Evolutionary conservation across 2,797 vertebrate species (phyloP).

Genomic region (Rhynchonycteris naso): DNA sequence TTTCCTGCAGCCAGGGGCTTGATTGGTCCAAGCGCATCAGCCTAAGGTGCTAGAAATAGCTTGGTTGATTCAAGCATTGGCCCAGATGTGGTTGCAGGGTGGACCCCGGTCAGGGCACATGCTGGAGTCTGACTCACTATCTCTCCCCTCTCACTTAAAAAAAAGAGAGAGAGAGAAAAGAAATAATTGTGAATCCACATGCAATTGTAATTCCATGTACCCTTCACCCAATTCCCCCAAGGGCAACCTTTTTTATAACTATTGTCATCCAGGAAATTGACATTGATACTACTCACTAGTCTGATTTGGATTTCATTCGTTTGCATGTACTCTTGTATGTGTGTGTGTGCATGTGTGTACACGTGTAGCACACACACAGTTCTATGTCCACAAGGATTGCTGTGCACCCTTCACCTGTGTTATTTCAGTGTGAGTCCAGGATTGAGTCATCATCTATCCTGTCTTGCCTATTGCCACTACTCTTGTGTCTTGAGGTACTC

Average conservation of each 20-base stretch:
- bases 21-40: too few species aligned
- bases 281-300: fast-evolving
- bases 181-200: not conserved
- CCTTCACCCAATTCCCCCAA: not conserved
- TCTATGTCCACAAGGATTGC: not conserved
- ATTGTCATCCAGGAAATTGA: not conserved
- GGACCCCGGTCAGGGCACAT: too few species aligned
- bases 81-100: too few species aligned
- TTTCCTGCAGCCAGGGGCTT: too few species aligned
- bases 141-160: too few species aligned
- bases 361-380: too few species aligned
- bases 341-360: not conserved
- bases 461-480: not conserved
- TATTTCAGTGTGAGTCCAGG: not conserved
- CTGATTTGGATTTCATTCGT: not conserved
- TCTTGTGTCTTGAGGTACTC: not conserved
- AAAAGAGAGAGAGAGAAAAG: not conserved
- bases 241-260: not conserved
- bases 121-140: too few species aligned
- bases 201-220: fast-evolving
- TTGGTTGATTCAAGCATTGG: too few species aligned
- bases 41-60: too few species aligned
- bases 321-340: fast-evolving
- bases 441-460: not conserved
- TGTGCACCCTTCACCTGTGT: not conserved